Evolutionary conservation across 2,888 invertebrate species (phyloP).

Genomic region (Pachycephus smyrnensis): DNA sequence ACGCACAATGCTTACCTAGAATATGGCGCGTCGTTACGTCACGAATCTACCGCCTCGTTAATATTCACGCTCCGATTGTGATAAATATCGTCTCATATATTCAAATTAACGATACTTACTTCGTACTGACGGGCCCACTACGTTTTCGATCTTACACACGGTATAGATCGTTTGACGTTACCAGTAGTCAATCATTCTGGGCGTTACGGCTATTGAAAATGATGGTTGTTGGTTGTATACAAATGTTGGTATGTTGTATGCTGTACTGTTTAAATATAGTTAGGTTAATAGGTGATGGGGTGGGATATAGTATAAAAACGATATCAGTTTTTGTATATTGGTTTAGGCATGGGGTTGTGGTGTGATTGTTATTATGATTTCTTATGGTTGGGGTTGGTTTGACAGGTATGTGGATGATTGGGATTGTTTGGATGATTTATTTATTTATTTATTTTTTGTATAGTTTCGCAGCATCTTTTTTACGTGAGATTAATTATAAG

Average conservation of each 20-base stretch:
- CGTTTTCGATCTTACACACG: constrained; percentile 10
- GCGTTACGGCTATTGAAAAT: constrained; percentile 13
- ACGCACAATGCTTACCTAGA: constrained; percentile 12
- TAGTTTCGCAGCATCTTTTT: not conserved
- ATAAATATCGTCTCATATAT: constrained; percentile 22
- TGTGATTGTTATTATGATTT: not conserved
- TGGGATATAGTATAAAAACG: not conserved
- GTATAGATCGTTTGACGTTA: not conserved
- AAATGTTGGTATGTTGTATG: not conserved
- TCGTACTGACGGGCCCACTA: constrained; percentile 11
- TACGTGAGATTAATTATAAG: not conserved
- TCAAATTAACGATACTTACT: constrained; percentile 25
- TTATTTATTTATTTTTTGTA: not conserved
- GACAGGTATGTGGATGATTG: not conserved
- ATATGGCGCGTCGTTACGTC: constrained; percentile 2
- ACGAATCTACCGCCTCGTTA: constrained; percentile 9
- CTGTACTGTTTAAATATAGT: not conserved
- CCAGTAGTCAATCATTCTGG: constrained; percentile 18
- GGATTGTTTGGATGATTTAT: not conserved
- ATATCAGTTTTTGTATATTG: too few relatives aligned
- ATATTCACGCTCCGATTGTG: constrained; percentile 6
- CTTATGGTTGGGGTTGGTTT: fast-evolving
- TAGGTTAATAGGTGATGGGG: not conserved
- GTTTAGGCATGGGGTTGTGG: not conserved
- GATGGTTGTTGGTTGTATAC: not conserved